A percentile compares a stretch with the other conserved stretches of the same genome.
Conservation (phyloP, 2,888 invertebrate species). For the Acrocera orbiculus region DNA sequence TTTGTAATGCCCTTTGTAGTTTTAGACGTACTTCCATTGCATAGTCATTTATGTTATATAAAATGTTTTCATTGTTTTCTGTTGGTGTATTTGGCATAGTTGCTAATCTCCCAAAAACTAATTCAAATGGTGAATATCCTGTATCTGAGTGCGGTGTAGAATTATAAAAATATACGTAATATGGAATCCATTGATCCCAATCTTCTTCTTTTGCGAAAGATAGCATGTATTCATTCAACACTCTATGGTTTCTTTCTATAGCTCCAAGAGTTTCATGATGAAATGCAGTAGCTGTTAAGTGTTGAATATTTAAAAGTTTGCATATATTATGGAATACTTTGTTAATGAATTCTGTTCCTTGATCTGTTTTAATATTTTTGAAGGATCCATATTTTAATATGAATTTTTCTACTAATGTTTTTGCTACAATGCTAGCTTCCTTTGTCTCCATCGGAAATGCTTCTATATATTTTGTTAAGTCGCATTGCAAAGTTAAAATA, state of each 20-base stretch:
- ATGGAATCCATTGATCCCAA: constrained; percentile 10
- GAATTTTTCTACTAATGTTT: constrained; percentile 13
- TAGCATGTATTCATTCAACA: constrained; percentile 12
- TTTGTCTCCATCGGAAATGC: constrained; percentile 13
- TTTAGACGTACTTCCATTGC: not conserved
- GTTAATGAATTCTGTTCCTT: constrained; percentile 12
- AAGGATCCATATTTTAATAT: constrained; percentile 12
- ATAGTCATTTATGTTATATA: not conserved
- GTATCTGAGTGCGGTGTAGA: constrained; percentile 5
- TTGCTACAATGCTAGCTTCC: constrained; percentile 14
- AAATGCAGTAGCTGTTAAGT: constrained; percentile 9
- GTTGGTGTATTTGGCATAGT: not conserved
- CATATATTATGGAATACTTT: constrained; percentile 6
- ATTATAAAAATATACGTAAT: constrained; percentile 9
- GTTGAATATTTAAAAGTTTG: constrained; percentile 6
- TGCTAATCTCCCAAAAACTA: not conserved
- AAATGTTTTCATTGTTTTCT: not conserved
- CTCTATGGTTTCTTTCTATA: constrained; percentile 13
- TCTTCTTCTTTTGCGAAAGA: constrained; percentile 9
- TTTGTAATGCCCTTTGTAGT: not conserved
- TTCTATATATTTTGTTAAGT: constrained; percentile 9
- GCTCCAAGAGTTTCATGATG: constrained; percentile 13
- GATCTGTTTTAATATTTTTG: constrained; percentile 10
- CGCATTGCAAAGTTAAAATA: constrained; percentile 1
- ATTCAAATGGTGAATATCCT: constrained; percentile 1